Base-by-base conservation (phyloP, 1,140 invertebrate species). In the Conus betulinus region DNA sequence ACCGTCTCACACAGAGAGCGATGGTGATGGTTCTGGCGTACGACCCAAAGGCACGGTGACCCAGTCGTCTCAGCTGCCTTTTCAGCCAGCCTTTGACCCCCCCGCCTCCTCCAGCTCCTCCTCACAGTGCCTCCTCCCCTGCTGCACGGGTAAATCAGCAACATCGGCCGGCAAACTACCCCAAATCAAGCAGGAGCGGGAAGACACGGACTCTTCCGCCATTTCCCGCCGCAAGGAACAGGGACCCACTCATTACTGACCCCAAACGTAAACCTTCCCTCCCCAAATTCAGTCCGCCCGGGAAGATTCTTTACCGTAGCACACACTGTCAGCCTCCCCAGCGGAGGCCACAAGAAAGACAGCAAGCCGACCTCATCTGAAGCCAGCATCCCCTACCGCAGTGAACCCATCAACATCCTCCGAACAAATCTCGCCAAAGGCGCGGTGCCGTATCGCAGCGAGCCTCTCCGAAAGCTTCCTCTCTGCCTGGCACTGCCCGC, bases 401-500 rank as follows among this genome's bases (percentile, higher is more conserved):
- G 79, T 51, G 79, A 81, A 10, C 79, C 79, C 15, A 81, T 81
- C 51, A 15, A 23, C 79, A 52, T 53, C 51, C 17, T 51, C 17
- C 79, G 79, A 17, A 7, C 67, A 71, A 71, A 13, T 23, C 13
- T 20, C 23, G 15, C 20, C 20, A 13, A 11, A 71, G 23, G 79
- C 39, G 3, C 6, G 51, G 51, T 81, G 17, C 79, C 79, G 11
- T 81, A 81, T 25, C 79, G 79, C 51, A 81, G 79, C 51, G 79
- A 81, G 23, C 79, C 79, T 53, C 23, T 81, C 11, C 53, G 79
- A 51, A 81, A 81, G 79, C 79, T 81, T 2, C 79, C 79, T 8
- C 39, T 13, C 8, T 7, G 51, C 15, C 39, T 53, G 76, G 39
- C 76, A 8, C 6, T 27, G 25, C 25, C 76, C 7, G 10, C 25